These are phyloP conservation scores for Polia nebulosa DNA, from an alignment of 2,888 invertebrate species.

Conservation along the genomic window DNA sequence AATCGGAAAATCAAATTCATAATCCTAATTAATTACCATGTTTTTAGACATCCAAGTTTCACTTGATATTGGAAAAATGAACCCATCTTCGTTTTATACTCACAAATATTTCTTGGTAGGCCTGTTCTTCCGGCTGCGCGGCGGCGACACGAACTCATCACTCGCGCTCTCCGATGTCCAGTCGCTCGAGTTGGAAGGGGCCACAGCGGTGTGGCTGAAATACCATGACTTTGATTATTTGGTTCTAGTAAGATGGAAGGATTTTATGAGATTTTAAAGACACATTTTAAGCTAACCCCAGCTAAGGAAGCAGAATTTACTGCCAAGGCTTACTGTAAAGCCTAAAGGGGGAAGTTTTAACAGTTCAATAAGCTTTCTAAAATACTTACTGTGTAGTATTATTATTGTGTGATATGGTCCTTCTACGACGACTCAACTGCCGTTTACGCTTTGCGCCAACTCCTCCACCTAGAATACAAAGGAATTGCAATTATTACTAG, in stretches of 20 bases:
- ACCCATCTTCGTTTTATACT: too few relatives aligned
- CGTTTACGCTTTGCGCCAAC: constrained; percentile 64
- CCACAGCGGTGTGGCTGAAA: constrained; percentile 52
- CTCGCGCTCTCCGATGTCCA: constrained; percentile 80
- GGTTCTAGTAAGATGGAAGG: neutral
- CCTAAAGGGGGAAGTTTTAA: too few relatives aligned
- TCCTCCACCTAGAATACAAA: constrained; percentile 67
- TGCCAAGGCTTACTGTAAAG: neutral
- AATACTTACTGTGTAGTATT: constrained; percentile 50
- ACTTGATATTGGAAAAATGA: too few relatives aligned
- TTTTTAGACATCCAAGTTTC: too few relatives aligned
- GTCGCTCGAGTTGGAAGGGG: constrained; percentile 75
- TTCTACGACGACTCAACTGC: constrained; percentile 56
- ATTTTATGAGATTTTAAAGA: neutral
- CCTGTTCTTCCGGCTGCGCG: constrained; percentile 75
- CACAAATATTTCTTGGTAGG: constrained; percentile 78
- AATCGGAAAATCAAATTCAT: too few relatives aligned
- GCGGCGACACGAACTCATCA: constrained; percentile 77
- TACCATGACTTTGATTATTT: constrained; percentile 8
- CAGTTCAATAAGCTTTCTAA: too few relatives aligned
- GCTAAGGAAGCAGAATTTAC: neutral
- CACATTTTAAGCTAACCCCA: neutral
- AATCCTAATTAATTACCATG: too few relatives aligned
- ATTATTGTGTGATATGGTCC: constrained; percentile 59
- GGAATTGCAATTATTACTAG: neutral